Evolutionary conservation across 2,113 vertebrate species (phyloP).

Genomic region (Pterocles orientalis): DNA sequence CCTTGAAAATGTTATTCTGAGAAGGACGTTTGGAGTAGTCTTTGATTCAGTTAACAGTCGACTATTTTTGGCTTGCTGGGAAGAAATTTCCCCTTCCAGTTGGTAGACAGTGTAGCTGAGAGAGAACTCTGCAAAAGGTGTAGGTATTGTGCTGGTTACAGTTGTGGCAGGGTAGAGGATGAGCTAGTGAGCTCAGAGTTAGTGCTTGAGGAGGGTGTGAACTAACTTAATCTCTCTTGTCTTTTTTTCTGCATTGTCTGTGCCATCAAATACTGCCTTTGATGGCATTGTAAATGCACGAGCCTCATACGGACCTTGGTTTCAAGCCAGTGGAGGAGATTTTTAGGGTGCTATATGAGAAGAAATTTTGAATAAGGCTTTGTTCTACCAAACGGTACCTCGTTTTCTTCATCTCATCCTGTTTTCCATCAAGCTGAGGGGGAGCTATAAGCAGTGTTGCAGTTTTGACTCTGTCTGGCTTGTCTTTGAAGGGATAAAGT

Average conservation of each 20-base stretch:
- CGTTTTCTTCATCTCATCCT: background rate
- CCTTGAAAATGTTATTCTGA: background rate
- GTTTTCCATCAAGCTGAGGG: background rate
- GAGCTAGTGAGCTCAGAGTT: background rate
- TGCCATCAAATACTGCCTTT: background rate
- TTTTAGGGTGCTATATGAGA: background rate
- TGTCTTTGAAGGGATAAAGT: background rate
- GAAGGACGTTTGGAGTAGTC: background rate
- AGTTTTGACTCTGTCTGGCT: background rate
- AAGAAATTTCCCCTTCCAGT: background rate
- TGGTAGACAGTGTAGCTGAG: background rate
- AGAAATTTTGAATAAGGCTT: background rate
- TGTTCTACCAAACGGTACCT: background rate
- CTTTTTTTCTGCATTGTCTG: background rate
- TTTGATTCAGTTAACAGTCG: background rate
- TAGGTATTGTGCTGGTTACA: background rate
- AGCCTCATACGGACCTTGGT: accelerated
- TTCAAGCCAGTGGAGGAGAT: background rate
- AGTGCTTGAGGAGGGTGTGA: background rate
- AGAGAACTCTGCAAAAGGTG: background rate
- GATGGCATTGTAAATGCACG: background rate
- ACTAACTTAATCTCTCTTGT: background rate
- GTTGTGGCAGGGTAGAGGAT: background rate
- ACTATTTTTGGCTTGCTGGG: background rate
- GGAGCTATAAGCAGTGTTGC: background rate